Evolutionary conservation across 1,140 invertebrate genomes (phyloP).

Genomic region (Rhyacophila brunnea): DNA sequence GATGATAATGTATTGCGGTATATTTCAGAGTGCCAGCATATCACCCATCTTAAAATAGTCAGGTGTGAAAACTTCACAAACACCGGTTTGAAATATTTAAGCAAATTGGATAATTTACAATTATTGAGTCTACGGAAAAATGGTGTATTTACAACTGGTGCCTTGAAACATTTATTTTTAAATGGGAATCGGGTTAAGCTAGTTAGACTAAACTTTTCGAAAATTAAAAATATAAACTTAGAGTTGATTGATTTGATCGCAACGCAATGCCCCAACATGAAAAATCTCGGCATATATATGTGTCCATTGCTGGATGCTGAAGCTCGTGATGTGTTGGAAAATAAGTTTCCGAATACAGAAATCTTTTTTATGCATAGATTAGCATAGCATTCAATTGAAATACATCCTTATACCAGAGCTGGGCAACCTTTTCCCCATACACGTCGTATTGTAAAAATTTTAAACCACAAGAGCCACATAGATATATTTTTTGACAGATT

Average conservation of each 20-base stretch:
- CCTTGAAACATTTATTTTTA: constrained; percentile 40
- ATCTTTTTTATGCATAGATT: too few relatives aligned
- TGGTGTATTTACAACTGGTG: constrained; percentile 42
- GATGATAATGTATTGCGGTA: constrained; percentile 43
- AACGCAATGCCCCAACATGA: constrained; percentile 46
- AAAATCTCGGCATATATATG: constrained; percentile 48
- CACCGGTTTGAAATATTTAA: constrained; percentile 40
- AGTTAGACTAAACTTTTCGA: constrained; percentile 46
- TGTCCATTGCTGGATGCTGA: constrained; percentile 37
- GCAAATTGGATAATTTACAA: constrained; percentile 37
- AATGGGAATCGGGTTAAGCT: constrained; percentile 40
- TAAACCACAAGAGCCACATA: too few relatives aligned
- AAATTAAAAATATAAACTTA: constrained; percentile 45
- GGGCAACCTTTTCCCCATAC: too few relatives aligned
- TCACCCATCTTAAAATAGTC: constrained; percentile 47
- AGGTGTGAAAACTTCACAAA: constrained; percentile 49
- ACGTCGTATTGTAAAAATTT: too few relatives aligned
- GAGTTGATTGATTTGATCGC: constrained; percentile 45
- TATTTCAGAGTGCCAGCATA: constrained; percentile 41
- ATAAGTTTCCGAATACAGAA: constrained; percentile 4
- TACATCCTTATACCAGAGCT: too few relatives aligned
- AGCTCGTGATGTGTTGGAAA: neutral
- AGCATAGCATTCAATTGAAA: too few relatives aligned
- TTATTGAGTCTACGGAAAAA: constrained; percentile 49
- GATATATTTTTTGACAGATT: too few relatives aligned